A percentile compares a stretch with the other conserved stretches of the same genome.
Evolutionary conservation across 2,888 invertebrate species (phyloP).

Genomic region (Epinotia demarniana): DNA sequence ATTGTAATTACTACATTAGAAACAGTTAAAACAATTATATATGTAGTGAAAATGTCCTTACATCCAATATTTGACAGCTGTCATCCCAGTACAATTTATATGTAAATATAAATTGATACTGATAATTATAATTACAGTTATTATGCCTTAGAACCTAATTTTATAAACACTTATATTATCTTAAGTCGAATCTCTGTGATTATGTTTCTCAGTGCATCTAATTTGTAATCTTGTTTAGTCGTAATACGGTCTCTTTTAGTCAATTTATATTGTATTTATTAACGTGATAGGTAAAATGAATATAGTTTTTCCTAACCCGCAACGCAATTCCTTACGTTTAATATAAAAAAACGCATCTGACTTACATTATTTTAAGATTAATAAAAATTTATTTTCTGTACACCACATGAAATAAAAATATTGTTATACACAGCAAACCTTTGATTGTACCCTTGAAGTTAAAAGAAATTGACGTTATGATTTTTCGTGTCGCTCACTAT

Average conservation of each 20-base stretch:
- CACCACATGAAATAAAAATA: conserved; percentile 56
- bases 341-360: conserved; percentile 10
- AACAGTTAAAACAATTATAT: conserved; percentile 23
- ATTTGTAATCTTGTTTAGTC: conserved; percentile 46
- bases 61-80: too few relatives aligned
- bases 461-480: conserved; percentile 77
- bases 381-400: conserved; percentile 58
- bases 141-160: conserved; percentile 45
- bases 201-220: conserved; percentile 32
- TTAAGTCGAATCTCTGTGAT: conserved; percentile 42
- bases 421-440: conserved; percentile 59
- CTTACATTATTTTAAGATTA: conserved; percentile 30
- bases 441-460: conserved; percentile 44
- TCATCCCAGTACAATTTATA: too few relatives aligned
- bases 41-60: neutral
- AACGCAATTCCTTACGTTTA: neutral
- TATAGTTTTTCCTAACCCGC: neutral
- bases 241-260: conserved; percentile 47
- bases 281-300: neutral
- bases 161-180: conserved; percentile 46
- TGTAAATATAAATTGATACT: too few relatives aligned
- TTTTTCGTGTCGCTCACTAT: conserved; percentile 86
- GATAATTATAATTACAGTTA: conserved; percentile 15
- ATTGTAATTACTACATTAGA: conserved; percentile 17
- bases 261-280: conserved; percentile 7